Base-by-base conservation (phyloP, 2,113 vertebrate genomes). In the Condylura cristata region DNA sequence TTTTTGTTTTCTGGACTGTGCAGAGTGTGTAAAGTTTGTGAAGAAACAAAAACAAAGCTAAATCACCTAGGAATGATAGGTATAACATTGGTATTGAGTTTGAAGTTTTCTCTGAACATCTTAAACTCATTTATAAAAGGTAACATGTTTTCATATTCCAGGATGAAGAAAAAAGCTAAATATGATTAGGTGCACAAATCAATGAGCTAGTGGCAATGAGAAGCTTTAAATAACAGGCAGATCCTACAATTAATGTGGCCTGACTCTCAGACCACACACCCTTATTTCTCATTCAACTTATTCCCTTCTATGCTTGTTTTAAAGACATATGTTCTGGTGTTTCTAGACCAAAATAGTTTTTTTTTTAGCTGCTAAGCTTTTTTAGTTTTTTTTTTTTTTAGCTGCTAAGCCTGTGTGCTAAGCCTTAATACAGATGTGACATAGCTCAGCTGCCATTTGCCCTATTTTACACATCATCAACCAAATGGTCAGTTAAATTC, bases 401-500 rank as follows among this genome's bases (percentile, higher is more conserved):
- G 9, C 71, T 96, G n/a, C 17, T 82, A 86, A 63, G 56, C 84
- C 41, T 74, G 8, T 84, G 34, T n/a, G n/a, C n/a, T n/a, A n/a
- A n/a, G n/a, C n/a, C n/a, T 78, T 86, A 79, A 46, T 68, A 48
- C 41, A 94, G 86, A 61, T 82, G 44, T 60, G 61, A 75, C 84
- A 72, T 48, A 60, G 63, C 80, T 74, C 80, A 82, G 56, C 56
- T 70, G 26, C 32, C 84, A 39, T 90, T 88, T 65, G 16, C 66
- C 34, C 22, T 61, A 34, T 65, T 93, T 91, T 87, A 63, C 22
- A 80, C 66, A 91, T 79, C 91, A 86, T 82, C 66, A 86, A 41
- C 68, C 22, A 91, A 91, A 79, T 51, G 66, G 39, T 68, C 78
- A 80, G 46, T 95, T 68, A 84, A 60, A 58, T 96, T 87, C 41